These are phyloP conservation scores for Megaptera novaeangliae DNA, from an alignment of 2,113 vertebrate species.

Conservation along the genomic window DNA sequence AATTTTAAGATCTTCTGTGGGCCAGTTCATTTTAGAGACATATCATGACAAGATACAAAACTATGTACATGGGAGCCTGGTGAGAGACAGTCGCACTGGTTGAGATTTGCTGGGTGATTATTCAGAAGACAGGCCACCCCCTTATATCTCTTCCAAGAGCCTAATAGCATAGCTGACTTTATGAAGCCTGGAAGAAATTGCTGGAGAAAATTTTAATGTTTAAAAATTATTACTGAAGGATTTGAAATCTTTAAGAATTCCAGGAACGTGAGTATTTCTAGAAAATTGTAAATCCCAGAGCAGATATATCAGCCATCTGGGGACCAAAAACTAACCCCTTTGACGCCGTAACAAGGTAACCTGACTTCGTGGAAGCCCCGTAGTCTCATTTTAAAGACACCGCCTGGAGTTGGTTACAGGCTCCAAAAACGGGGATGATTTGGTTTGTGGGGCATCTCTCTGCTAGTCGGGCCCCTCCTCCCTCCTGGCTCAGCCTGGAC, in stretches of 20 bases:
- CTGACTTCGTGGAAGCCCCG: background rate
- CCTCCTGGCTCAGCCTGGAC: background rate
- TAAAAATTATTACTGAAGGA: background rate
- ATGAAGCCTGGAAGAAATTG: background rate
- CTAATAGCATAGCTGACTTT: background rate
- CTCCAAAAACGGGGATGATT: rapidly evolving
- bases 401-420: rapidly evolving
- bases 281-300: background rate
- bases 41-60: background rate
- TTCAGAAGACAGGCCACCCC: background rate
- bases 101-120: background rate
- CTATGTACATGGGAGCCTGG: background rate
- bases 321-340: background rate
- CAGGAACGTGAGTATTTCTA: background rate
- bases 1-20: background rate
- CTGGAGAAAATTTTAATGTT: background rate
- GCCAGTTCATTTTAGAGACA: background rate
- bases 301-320: background rate
- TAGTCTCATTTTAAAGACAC: background rate
- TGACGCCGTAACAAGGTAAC: background rate
- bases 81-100: background rate
- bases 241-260: slow-evolving; percentile 14
- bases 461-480: no score
- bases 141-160: background rate
- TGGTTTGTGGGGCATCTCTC: background rate